These are phyloP conservation scores for Urocyon cinereoargenteus DNA, from an alignment of 2,797 vertebrate genomes.

Conservation along the genomic window DNA sequence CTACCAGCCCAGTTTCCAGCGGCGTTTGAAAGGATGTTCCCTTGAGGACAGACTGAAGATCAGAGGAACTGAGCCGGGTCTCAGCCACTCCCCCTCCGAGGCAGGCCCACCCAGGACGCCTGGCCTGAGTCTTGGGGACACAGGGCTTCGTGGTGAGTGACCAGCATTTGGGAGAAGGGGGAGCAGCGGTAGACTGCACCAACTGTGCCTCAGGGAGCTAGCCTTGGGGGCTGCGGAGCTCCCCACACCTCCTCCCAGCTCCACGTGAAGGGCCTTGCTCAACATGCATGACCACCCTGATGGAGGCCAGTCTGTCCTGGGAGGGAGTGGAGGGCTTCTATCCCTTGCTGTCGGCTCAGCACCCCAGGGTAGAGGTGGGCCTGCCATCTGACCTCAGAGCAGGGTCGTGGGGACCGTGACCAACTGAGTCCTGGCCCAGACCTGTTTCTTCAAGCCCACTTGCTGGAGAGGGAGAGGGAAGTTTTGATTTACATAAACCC, in stretches of 20 bases:
- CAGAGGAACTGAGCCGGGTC: neutral
- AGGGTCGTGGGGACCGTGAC: neutral
- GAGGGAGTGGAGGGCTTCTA: neutral
- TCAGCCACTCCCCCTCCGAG: neutral
- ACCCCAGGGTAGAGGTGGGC: neutral
- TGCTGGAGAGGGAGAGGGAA: neutral
- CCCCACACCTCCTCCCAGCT: neutral
- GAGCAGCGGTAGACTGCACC: neutral
- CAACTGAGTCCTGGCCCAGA: neutral
- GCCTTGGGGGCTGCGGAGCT: neutral
- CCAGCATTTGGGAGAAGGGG: neutral
- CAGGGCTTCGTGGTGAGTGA: neutral
- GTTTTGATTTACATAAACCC: constrained; percentile 10
- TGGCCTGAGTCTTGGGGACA: neutral
- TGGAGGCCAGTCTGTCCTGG: neutral
- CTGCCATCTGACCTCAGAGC: neutral
- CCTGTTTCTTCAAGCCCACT: neutral
- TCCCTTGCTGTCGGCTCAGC: neutral
- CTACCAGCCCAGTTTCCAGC: neutral
- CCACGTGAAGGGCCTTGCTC: constrained; percentile 1
- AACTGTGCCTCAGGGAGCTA: neutral
- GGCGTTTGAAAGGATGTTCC: neutral
- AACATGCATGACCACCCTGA: neutral
- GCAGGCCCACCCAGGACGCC: neutral
- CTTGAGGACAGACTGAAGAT: neutral